Conservation (phyloP, 2,888 invertebrate genomes). For the Notodonta ziczac region DNA sequence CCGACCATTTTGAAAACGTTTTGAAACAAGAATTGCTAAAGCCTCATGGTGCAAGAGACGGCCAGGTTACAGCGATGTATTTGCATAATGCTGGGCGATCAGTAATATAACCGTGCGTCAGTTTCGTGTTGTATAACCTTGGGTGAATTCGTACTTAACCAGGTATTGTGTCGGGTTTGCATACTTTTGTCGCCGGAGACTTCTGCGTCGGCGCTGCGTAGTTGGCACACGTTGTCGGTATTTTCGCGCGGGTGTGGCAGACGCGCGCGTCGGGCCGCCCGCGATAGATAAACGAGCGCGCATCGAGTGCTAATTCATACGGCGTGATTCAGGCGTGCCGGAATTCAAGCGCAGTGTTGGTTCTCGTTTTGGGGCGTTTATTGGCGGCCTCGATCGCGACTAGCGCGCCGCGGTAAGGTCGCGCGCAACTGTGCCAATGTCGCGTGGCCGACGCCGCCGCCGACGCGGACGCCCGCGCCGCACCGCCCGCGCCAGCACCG, state of each 20-base stretch:
- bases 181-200: conserved; percentile 38
- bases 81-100: conserved; percentile 79
- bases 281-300: conserved; percentile 54
- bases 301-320: conserved; percentile 62
- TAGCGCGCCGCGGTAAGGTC: conserved; percentile 68
- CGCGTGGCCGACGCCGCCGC: conserved; percentile 58
- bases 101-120: conserved; percentile 63
- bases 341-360: conserved; percentile 68
- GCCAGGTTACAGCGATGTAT: conserved; percentile 74
- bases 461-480: conserved; percentile 52
- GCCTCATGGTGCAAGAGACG: conserved; percentile 77
- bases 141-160: conserved; percentile 46
- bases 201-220: conserved; percentile 48
- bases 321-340: conserved; percentile 76
- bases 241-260: conserved; percentile 61
- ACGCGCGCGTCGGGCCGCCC: conserved; percentile 27
- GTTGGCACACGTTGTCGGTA: conserved; percentile 60
- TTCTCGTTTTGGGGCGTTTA: conserved; percentile 77
- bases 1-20: conserved; percentile 77
- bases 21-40: conserved; percentile 78
- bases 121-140: conserved; percentile 69
- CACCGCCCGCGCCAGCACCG: conserved; percentile 40
- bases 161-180: conserved; percentile 36
- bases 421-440: conserved; percentile 83
- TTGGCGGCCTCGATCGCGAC: conserved; percentile 75